A percentile compares a stretch with the other conserved stretches of the same genome.
These are phyloP conservation scores for Centropus unirufus DNA, from an alignment of 2,113 vertebrate species.

Conservation along the genomic window DNA sequence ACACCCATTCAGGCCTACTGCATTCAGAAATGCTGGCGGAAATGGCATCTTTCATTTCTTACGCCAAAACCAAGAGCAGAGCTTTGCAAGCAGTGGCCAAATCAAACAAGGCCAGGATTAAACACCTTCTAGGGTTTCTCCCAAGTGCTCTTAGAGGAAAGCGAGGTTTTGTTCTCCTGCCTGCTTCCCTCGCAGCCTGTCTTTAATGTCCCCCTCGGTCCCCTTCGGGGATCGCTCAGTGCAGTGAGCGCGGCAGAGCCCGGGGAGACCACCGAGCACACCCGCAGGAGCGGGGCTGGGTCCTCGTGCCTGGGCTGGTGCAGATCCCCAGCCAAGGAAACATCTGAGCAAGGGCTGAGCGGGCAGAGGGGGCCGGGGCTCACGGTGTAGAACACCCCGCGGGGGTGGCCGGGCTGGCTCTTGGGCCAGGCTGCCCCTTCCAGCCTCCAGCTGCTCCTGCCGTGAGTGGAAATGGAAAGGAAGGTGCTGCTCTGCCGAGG, in stretches of 20 bases:
- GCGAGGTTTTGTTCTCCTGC: fast-evolving
- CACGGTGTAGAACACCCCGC: fast-evolving
- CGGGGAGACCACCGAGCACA: neutral
- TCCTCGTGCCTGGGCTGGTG: neutral
- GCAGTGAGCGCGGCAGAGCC: neutral
- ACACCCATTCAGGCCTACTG: neutral
- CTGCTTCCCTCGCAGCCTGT: neutral
- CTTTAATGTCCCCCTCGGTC: neutral
- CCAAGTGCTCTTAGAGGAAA: neutral
- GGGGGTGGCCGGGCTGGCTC: neutral
- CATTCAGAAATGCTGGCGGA: neutral
- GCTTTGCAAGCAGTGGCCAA: neutral
- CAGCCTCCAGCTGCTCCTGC: neutral
- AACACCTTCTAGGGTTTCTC: conserved; percentile 30
- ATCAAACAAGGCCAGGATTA: neutral
- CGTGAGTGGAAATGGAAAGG: neutral
- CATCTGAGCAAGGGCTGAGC: fast-evolving
- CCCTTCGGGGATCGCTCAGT: neutral
- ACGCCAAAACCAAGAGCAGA: neutral
- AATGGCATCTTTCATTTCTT: neutral
- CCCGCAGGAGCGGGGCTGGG: neutral
- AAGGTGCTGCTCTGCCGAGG: neutral
- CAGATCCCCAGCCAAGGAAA: neutral
- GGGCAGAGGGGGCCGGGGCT: neutral
- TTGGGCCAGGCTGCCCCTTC: neutral